Base-by-base conservation (phyloP, 2,113 vertebrate species). In the Takifugu bimaculatus region DNA sequence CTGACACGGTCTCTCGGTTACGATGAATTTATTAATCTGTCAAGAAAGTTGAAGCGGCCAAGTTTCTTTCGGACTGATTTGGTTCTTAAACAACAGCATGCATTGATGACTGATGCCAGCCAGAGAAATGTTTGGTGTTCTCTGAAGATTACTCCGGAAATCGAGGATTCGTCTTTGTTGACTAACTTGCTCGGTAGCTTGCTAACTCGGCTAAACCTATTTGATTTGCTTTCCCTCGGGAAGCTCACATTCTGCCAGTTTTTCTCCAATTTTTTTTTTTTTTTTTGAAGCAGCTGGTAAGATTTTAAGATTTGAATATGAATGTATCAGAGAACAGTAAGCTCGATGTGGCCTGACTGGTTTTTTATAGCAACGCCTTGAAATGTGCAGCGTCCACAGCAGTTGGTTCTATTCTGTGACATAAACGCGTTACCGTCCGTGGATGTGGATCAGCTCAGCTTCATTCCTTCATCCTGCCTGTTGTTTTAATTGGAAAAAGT, bases 41-140 rank as follows among this genome's bases (percentile, higher is more conserved):
- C 68, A 79, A 76, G 57, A 80, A 74, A 75, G 25, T 20, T 43
- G 6, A 68, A 35, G 10, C 10, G 49, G 25, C 3, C 0, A 7
- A 3, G 0, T 14, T 48, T 48, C 13, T 48, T 48, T 48, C 15
- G n/a, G 15, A 2, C 15, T n/a, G 45, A 48, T 48, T 48, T 48
- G 45, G 15, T 48, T 48, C n/a, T 48, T 48, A n/a, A 48, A n/a
- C 6, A 47, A 47, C 47, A 65, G 3, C 35, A 79, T 80, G 76
- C 53, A 3, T 26, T 57, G 54, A 70, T 29, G 26, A 3, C 25
- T 57, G 54, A 70, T 29, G 26, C 4, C 29, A 26, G 47, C 32
- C 45, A 4, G 59, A 60, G 53, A 50, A 9, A 68, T 67, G 54
- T 65, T 42, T 5, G 13, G 4, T 57, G 6, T 4, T 2, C 44